Evolutionary conservation across 2,113 vertebrate genomes (phyloP), one percentile per base, ranked within the genome.

Genomic region (Nyctibius bracteatus): DNA sequence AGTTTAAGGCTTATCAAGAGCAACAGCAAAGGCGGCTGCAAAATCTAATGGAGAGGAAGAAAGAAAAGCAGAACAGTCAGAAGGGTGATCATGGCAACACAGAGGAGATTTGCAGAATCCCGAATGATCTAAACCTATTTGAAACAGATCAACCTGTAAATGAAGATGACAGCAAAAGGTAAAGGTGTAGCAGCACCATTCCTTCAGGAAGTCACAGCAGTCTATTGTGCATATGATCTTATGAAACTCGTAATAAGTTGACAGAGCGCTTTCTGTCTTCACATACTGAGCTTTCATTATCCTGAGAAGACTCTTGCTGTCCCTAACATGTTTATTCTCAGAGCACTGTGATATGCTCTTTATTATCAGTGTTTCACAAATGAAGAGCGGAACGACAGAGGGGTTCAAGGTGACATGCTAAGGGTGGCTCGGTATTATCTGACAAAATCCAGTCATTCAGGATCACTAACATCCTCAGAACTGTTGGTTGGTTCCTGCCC

Each of bases 1-100:
- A 99, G 97, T 99, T 99, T 84, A 98, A 98, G 97, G 96, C 97
- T 5, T 97, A 99, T 21, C 98, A 99, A 96, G 98, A 99, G 59
- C 99, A 99, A 81, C 99, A 99, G 94, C 98, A 97, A 58, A 98
- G 94, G 37, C 71, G 96, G 80, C 83, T 99, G 57, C 98, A 98
- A 78, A 96, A 90, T 86, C 96, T 98, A 77, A 88, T 98, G 97
- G 97, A 98, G 58, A 98, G 66, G 44, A 98, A 94, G 91, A 98
- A 94, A 77, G 97, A 98, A 30, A 98, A 93, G 79, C 78, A 95
- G 14, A 93, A 93, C 10, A 91, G 43, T 30, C 90, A 81, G n/a
- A 49, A 82, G 44, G 72, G 14, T 35, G 47, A 43, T 23, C 35
- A 5, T 3, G 47, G 31, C 10, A 86, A 44, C 4, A 7, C 67